Conservation (phyloP, 92 coral and sea anemone species). For the Phenganax subtilis region DNA sequence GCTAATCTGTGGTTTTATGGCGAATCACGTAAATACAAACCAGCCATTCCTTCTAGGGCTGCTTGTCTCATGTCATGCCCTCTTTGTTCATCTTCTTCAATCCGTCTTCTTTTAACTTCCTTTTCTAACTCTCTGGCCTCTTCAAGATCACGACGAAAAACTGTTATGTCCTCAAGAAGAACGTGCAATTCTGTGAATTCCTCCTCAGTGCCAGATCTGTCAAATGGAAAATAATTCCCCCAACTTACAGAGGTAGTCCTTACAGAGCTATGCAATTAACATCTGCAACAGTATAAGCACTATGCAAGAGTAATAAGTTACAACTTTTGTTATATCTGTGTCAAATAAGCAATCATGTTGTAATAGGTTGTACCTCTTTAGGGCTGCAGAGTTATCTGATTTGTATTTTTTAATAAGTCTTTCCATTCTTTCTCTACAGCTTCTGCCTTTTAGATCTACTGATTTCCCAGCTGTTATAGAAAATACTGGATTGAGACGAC, state of each 20-base stretch:
- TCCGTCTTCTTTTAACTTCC: neutral
- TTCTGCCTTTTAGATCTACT: slow-evolving; percentile 41
- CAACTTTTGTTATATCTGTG: no score
- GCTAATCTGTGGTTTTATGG: neutral
- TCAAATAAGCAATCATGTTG: no score
- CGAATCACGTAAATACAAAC: neutral
- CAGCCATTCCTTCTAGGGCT: slow-evolving; percentile 5
- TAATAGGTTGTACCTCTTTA: slow-evolving; percentile 21
- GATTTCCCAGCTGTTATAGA: slow-evolving; percentile 20
- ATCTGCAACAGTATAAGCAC: no score
- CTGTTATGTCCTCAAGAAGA: slow-evolving; percentile 9
- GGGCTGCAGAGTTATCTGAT: slow-evolving; percentile 35
- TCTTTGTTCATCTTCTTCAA: neutral
- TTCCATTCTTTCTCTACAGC: slow-evolving; percentile 41
- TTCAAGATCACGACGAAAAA: neutral
- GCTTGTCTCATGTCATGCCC: slow-evolving; percentile 23
- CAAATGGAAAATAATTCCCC: no score
- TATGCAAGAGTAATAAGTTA: no score
- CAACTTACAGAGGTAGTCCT: no score
- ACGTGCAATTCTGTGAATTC: no score
- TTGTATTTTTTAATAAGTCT: slow-evolving; percentile 41
- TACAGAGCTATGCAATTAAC: no score
- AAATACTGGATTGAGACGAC: slow-evolving; percentile 26
- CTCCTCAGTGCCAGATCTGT: no score
- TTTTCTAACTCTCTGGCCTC: neutral